Evolutionary conservation across 2,888 invertebrate species (phyloP), one percentile per base, ranked within the genome.

Genomic region (Reticulitermes lucifugus): DNA sequence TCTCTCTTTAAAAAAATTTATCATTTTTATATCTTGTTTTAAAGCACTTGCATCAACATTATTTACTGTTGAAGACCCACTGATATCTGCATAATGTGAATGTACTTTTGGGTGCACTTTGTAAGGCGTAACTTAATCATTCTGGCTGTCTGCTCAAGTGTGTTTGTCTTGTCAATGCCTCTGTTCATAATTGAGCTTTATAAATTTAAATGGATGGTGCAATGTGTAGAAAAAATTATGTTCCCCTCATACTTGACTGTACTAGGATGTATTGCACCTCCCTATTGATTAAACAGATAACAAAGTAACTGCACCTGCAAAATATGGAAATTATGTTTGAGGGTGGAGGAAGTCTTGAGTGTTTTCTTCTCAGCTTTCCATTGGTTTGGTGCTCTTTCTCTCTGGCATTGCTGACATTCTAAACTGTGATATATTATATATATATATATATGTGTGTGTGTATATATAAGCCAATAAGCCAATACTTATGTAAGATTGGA

Each of bases 331-430:
- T 83, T 82, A 60, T 51, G 71, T 83, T 71, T 43, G 83, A 70
- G 35, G 25, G 70, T 70, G 12, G n/a, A 81, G 25, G 43, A 55
- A 79, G 46, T 43, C n/a, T 43, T 55, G 46, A 21, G 65, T 65
- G 81, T 65, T 81, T 65, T 41, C 81, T 81, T 59, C 22, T 79
- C 18, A 79, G 25, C n/a, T 79, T 79, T 84, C 84, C 51, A n/a
- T 84, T 79, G 51, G 75, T 84, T 84, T 85, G 85, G 82, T 85
- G 85, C 85, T 25, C 25, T 85, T 83, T 85, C 41, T 85, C 85
- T 85, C 75, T 82, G 79, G 81, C 85, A 85, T 85, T 85, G 85
- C 85, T 85, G 80, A 84, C 86, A 84, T 86, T 86, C 86, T 86
- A 81, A 86, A 84, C 86, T 86, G 86, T 86, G 86, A 86, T 86